Percentiles rank a stretch among this genome's conserved stretches.
phyloP scores from a whole-genome alignment of 2,888 invertebrate genomes.

The Chloroclysta siterata region DNA sequence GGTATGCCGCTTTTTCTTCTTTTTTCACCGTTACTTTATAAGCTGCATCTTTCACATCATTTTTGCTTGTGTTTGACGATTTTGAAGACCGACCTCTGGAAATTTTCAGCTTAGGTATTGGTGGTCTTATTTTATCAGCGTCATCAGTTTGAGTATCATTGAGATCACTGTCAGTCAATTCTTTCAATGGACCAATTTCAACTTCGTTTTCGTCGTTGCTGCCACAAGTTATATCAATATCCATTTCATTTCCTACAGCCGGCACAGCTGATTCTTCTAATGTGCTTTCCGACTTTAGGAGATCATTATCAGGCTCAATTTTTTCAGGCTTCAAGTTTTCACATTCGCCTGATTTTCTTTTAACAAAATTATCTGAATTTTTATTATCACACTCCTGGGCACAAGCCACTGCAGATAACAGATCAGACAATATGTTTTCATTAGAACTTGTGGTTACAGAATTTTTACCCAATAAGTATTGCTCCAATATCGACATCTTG shows the following conservation, averaged over 20 bases:
- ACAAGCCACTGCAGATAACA: slow-evolving; percentile 85
- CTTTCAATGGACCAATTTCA: slow-evolving; percentile 80
- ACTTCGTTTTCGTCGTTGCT: slow-evolving; percentile 76
- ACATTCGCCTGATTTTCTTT: slow-evolving; percentile 70
- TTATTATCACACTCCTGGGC: slow-evolving; percentile 87
- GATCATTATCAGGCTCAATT: slow-evolving; percentile 53
- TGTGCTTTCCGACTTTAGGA: slow-evolving; percentile 82
- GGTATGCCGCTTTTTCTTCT: slow-evolving; percentile 74
- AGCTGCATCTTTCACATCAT: slow-evolving; percentile 77
- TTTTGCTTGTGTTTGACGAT: slow-evolving; percentile 65
- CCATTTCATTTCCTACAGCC: slow-evolving; percentile 81
- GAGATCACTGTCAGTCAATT: slow-evolving; percentile 70
- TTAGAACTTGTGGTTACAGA: slow-evolving; percentile 65
- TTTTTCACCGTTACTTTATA: slow-evolving; percentile 77
- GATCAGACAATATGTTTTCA: slow-evolving; percentile 86
- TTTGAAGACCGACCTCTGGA: slow-evolving; percentile 75
- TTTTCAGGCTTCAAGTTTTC: slow-evolving; percentile 70
- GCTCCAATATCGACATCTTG: slow-evolving; percentile 89
- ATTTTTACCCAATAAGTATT: slow-evolving; percentile 86
- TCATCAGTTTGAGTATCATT: slow-evolving; percentile 61
- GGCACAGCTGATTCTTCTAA: slow-evolving; percentile 81
- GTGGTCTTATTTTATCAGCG: slow-evolving; percentile 65
- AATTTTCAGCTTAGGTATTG: slow-evolving; percentile 81
- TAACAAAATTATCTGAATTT: slow-evolving; percentile 73
- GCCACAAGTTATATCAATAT: slow-evolving; percentile 75